Evolutionary conservation across 2,797 vertebrate genomes (phyloP).

Genomic region (Vultur gryphus): DNA sequence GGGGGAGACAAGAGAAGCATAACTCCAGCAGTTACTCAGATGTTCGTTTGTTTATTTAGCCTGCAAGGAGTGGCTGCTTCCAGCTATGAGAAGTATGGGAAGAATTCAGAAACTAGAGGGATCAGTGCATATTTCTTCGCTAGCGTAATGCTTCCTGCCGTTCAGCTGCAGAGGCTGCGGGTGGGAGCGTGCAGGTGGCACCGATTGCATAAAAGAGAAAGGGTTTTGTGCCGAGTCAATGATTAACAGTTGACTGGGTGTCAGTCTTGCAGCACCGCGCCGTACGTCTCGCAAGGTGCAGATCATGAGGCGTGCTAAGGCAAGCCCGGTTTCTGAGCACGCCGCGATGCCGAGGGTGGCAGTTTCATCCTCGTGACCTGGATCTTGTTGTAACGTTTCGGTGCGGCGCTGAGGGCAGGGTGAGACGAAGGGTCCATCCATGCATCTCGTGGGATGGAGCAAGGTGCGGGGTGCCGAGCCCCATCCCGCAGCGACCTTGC

Average conservation of each 20-base stretch:
- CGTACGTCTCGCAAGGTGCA: neutral
- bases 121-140: slow-evolving; percentile 6
- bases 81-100: slow-evolving; percentile 59
- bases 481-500: fast-evolving
- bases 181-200: neutral
- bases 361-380: neutral
- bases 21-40: neutral
- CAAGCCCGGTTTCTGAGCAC: neutral
- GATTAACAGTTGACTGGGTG: neutral
- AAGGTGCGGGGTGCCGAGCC: neutral
- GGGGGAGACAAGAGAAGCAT: neutral
- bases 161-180: neutral
- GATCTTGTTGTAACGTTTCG: neutral
- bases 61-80: slow-evolving; percentile 26
- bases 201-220: neutral
- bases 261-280: neutral
- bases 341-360: neutral
- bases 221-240: neutral
- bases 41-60: neutral
- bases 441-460: neutral
- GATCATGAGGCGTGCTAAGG: neutral
- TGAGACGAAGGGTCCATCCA: neutral
- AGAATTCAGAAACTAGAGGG: slow-evolving; percentile 37
- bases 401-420: neutral
- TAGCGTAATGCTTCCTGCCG: slow-evolving; percentile 17